Conservation (phyloP, 2,888 invertebrate species). For the Campoplex capitator region DNA sequence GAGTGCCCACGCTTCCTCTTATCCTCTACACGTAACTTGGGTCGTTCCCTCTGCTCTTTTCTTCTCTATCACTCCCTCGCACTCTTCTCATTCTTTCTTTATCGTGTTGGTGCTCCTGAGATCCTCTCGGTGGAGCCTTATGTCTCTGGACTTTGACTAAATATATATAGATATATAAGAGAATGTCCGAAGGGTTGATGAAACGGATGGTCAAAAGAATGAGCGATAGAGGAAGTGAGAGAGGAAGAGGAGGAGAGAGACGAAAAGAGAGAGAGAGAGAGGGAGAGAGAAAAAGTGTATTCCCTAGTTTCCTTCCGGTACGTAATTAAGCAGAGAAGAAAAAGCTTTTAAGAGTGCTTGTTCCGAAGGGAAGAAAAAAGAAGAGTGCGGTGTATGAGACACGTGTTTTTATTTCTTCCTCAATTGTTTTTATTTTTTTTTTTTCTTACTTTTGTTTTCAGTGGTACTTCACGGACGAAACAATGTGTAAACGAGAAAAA, state of each 20-base stretch:
- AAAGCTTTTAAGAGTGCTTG: constrained; percentile 42
- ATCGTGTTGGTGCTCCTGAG: constrained; percentile 31
- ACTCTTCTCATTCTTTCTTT: constrained; percentile 57
- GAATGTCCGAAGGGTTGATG: constrained; percentile 52
- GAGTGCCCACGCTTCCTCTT: constrained; percentile 84
- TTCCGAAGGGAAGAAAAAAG: constrained; percentile 23
- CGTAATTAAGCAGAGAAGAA: constrained; percentile 60
- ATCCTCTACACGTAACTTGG: constrained; percentile 76
- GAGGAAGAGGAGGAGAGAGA: constrained; percentile 2
- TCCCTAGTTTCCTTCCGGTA: constrained; percentile 65
- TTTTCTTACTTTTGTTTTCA: neutral
- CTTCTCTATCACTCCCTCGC: constrained; percentile 62
- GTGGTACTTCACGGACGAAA: constrained; percentile 25
- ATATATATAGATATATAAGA: neutral
- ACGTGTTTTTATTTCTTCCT: neutral
- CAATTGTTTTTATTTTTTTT: neutral
- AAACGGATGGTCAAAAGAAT: constrained; percentile 32
- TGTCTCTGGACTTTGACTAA: constrained; percentile 9
- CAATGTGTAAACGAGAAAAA: constrained; percentile 28
- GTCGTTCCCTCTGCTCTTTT: constrained; percentile 66
- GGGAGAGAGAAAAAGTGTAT: constrained; percentile 27
- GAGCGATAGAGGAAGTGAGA: constrained; percentile 29
- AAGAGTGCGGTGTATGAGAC: neutral
- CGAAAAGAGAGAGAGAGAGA: neutral
- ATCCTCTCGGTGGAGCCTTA: constrained; percentile 39